Percentiles rank a stretch among this genome's conserved stretches.
Evolutionary conservation across 2,113 vertebrate genomes (phyloP).

Genomic region (Nannobrachium achirus): DNA sequence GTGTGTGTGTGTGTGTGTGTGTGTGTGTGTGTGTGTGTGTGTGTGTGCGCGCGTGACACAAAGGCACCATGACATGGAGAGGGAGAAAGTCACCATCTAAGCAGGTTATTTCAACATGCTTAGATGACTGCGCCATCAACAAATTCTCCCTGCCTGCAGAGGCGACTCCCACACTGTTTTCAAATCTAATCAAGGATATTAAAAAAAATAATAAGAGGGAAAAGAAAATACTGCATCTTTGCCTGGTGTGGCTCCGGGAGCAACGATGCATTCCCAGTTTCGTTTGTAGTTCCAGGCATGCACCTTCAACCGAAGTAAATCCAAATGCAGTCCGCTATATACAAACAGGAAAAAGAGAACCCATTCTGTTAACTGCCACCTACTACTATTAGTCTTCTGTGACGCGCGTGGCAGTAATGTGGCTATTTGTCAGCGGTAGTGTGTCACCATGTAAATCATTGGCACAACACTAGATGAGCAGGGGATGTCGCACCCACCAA

Average conservation of each 20-base stretch:
- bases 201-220: constrained; percentile 29
- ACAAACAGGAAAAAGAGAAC: constrained; percentile 12
- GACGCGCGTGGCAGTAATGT: constrained; percentile 81
- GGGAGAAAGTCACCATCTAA: constrained; percentile 31
- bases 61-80: constrained; percentile 42
- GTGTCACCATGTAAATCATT: constrained; percentile 84
- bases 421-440: constrained; percentile 67
- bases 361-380: constrained; percentile 40
- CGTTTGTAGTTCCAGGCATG: constrained; percentile 7
- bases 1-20: too few relatives aligned
- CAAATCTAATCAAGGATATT: constrained; percentile 60
- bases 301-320: constrained; percentile 9
- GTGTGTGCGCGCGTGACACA: constrained; percentile 15
- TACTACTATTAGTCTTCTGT: constrained; percentile 59
- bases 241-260: constrained; percentile 17
- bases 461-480: constrained; percentile 75
- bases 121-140: constrained; percentile 49
- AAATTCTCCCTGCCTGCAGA: constrained; percentile 36
- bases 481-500: constrained; percentile 71
- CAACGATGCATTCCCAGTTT: constrained; percentile 31
- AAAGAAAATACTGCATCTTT: background rate
- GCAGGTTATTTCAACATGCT: constrained; percentile 41
- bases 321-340: constrained; percentile 11
- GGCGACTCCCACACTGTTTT: constrained; percentile 43
- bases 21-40: too few relatives aligned